These are phyloP conservation scores for Pelagia noctiluca DNA, from an alignment of 30 jellyfish, hydroid and myxozoan genomes.

Conservation along the genomic window DNA sequence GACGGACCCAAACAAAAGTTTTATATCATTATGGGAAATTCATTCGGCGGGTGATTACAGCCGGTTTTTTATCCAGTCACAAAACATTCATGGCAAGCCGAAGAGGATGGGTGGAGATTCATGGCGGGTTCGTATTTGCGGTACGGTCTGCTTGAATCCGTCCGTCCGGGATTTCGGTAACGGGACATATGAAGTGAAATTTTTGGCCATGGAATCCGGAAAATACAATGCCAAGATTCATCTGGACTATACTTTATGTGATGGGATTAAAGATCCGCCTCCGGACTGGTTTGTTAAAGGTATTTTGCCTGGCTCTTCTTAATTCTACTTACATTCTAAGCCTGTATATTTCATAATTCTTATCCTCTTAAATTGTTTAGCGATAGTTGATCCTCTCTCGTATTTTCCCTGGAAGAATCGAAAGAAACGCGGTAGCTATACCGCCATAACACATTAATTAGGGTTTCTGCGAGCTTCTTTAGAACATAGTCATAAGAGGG, in stretches of 20 bases:
- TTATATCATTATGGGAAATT: conserved; percentile 80
- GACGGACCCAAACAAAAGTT: conserved; percentile 80
- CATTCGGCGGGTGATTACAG: conserved; percentile 94
- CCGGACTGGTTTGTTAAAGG: conserved; percentile 94
- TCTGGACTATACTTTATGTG: conserved; percentile 95
- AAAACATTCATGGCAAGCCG: conserved; percentile 52
- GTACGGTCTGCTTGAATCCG: conserved; percentile 74
- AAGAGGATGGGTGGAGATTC: conserved; percentile 89
- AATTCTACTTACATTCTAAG: too few relatives aligned
- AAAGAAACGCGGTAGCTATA: too few relatives aligned
- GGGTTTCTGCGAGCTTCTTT: too few relatives aligned
- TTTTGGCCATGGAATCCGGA: conserved; percentile 81
- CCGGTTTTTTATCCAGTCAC: conserved; percentile 87
- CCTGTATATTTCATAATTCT: too few relatives aligned
- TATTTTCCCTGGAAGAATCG: too few relatives aligned
- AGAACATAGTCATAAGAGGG: too few relatives aligned
- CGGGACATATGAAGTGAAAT: conserved; percentile 91
- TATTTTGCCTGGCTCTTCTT: conserved; percentile 18
- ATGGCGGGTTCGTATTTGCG: conserved; percentile 90
- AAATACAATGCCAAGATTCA: conserved; percentile 53
- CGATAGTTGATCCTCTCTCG: too few relatives aligned
- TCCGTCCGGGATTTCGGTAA: conserved; percentile 77
- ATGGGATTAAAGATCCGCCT: conserved; percentile 97
- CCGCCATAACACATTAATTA: too few relatives aligned
- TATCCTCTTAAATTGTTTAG: too few relatives aligned